A percentile compares a stretch with the other conserved stretches of the same genome.
Conservation (phyloP, 30 jellyfish, hydroid and myxozoan genomes). For the Pseudorhiza aurosa region DNA sequence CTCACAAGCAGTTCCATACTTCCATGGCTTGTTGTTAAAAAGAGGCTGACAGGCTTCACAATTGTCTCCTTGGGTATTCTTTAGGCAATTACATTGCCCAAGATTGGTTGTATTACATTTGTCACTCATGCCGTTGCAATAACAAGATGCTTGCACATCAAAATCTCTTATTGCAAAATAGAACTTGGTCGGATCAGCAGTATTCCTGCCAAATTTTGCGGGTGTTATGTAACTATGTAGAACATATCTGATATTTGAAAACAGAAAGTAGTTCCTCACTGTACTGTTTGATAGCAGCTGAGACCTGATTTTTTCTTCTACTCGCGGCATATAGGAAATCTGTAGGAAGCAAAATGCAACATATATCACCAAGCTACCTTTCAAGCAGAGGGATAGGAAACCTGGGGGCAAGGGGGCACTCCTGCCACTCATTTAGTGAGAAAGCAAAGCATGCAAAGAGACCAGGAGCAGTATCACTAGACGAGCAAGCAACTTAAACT, state of each 20-base stretch:
- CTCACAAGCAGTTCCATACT: slow-evolving; percentile 93
- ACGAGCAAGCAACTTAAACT: too few species aligned
- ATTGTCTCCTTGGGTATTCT: slow-evolving; percentile 90
- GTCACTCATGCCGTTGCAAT: slow-evolving; percentile 95
- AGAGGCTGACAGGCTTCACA: slow-evolving; percentile 83
- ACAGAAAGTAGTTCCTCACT: slow-evolving; percentile 78
- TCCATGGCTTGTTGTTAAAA: slow-evolving; percentile 89
- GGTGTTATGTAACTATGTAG: slow-evolving; percentile 73
- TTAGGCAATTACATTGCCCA: slow-evolving; percentile 86
- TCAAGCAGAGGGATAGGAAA: too few species aligned
- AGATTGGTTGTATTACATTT: slow-evolving; percentile 65
- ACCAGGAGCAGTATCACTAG: too few species aligned
- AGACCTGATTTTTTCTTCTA: slow-evolving; percentile 61
- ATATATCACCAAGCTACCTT: too few species aligned
- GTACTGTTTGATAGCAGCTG: slow-evolving; percentile 60
- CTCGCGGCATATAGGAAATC: slow-evolving; percentile 93
- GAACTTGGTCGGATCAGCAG: slow-evolving; percentile 81
- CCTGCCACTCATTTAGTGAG: too few species aligned
- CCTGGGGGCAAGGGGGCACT: too few species aligned
- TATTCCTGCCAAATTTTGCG: slow-evolving; percentile 69
- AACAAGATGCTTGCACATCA: slow-evolving; percentile 94
- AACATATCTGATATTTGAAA: slow-evolving; percentile 78
- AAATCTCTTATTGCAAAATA: slow-evolving; percentile 85
- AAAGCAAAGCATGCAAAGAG: too few species aligned
- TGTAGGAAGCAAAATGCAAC: slow-evolving; percentile 12